Evolutionary conservation across 1,140 invertebrate genomes (phyloP), one percentile per base, ranked within the genome.

Genomic region (Pararge aegeria): DNA sequence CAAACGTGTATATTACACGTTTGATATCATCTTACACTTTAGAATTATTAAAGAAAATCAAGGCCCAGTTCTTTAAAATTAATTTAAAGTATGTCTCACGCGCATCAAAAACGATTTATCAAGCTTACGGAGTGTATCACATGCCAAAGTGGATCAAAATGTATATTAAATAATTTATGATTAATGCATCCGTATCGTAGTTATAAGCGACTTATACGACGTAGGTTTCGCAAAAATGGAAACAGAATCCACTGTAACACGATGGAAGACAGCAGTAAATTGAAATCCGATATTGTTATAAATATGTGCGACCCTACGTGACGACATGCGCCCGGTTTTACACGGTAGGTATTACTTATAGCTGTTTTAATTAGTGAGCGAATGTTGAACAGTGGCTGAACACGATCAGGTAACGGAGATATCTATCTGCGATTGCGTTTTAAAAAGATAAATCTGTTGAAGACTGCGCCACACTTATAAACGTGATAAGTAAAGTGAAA

Each of bases 241-340:
- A 55, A 51, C 34, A 34, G 7, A 3, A 16, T 7, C 3, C 37
- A 21, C 18, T 24, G 54, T 59, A 61, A 62, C 55, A 63, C 44
- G 61, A 46, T 64, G 64, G 56, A 50, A 62, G 61, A 63, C 49
- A 58, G 54, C 68, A 57, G 75, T 81, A 81, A 81, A 81, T 79
- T 78, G 78, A 67, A 81, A 81, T 73, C 68, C 61, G 74, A 81
- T 81, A 79, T 79, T 75, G 70, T 73, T 70, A 79, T 81, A 81
- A 81, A 81, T 79, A 79, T 73, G 65, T 57, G 40, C 48, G 55
- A 44, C 52, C 57, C 68, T 71, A 81, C 70, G 78, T 79, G 78
- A 75, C 71, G 78, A 81, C 76, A 75, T 64, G 70, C 62, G 57
- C 64, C 62, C 62, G 64, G 68, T 66, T 70, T 67, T 67, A 65